Evolutionary conservation across 2,113 vertebrate species (phyloP).

Genomic region (Pachyramphus minor): DNA sequence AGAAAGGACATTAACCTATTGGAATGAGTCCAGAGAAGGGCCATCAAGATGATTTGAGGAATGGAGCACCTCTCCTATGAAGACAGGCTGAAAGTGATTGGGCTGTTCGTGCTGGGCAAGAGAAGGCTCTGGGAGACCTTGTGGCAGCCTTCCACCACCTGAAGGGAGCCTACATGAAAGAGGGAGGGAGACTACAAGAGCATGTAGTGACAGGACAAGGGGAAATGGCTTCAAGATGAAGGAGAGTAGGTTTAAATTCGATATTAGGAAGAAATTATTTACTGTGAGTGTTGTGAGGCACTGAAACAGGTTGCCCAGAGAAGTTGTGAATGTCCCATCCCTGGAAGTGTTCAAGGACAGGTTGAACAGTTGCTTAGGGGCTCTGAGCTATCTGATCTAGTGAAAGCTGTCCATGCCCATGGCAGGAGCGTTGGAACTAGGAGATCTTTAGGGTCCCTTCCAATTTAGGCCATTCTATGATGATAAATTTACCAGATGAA

Average conservation of each 20-base stretch:
- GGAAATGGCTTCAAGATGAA: background rate
- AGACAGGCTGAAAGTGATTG: background rate
- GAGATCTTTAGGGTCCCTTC: background rate
- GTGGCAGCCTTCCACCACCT: background rate
- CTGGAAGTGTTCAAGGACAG: background rate
- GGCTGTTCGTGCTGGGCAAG: background rate
- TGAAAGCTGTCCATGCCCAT: background rate
- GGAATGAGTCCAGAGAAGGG: fast-evolving
- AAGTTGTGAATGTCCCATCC: background rate
- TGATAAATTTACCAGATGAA: background rate
- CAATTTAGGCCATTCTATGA: background rate
- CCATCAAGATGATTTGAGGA: background rate
- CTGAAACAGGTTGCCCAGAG: background rate
- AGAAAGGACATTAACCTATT: fast-evolving
- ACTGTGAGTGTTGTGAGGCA: background rate
- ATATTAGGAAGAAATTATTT: background rate
- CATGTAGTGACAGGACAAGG: background rate
- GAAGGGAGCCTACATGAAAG: background rate
- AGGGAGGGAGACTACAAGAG: background rate
- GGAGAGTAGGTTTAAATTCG: background rate
- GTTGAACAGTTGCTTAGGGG: background rate
- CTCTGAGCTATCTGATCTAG: background rate
- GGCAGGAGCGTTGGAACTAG: background rate
- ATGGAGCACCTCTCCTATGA: background rate
- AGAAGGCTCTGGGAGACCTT: background rate